Percentiles rank a stretch among this genome's conserved stretches.
Conservation (phyloP, 2,888 invertebrate genomes). For the Tanypteryx hageni region DNA sequence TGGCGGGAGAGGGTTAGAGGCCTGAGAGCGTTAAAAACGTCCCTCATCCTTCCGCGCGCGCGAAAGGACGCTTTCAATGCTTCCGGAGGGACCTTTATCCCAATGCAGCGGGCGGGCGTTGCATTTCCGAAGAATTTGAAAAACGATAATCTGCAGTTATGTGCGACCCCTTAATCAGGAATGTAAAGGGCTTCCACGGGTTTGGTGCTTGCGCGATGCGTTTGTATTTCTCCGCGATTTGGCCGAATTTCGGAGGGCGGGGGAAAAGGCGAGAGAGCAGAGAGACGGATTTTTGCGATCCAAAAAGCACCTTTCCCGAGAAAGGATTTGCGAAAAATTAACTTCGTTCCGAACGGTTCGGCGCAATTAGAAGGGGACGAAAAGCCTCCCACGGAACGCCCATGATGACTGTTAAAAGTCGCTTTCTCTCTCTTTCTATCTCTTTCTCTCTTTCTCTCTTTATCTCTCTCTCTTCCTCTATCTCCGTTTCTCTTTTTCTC, state of each 20-base stretch:
- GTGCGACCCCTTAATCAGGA: no score
- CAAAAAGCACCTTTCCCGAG: neutral
- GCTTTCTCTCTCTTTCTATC: neutral
- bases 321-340: neutral
- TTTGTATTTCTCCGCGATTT: no score
- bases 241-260: neutral
- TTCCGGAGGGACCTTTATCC: neutral
- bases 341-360: neutral
- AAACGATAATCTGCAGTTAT: no score
- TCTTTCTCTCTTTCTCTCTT: neutral
- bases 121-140: no score
- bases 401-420: no score
- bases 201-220: no score
- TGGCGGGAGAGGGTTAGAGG: neutral
- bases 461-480: neutral
- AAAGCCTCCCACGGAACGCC: neutral
- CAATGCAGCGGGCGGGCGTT: no score
- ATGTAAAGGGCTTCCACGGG: no score
- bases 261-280: no score
- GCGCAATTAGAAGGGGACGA: neutral
- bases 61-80: neutral
- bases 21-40: neutral
- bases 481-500: no score
- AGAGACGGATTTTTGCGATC: no score
- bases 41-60: neutral